Evolutionary conservation across 2,113 vertebrate species (phyloP).

Genomic region (Microtus ochrogaster): DNA sequence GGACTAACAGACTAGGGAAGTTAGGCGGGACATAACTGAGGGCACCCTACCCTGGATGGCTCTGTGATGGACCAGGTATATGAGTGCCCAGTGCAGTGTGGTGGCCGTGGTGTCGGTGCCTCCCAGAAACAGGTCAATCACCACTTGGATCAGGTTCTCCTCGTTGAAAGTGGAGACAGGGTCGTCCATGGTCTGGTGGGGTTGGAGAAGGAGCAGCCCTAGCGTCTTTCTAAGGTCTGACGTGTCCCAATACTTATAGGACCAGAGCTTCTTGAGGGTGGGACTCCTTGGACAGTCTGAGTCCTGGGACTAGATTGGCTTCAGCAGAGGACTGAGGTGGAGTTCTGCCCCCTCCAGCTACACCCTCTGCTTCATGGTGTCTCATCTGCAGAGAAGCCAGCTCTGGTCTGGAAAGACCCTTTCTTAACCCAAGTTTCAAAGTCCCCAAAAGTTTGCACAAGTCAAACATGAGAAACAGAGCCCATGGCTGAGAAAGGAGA

Average conservation of each 20-base stretch:
- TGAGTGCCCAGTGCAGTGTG: slow-evolving; percentile 86
- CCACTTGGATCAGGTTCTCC: slow-evolving; percentile 85
- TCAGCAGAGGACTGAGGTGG: not conserved
- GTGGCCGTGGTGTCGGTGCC: slow-evolving; percentile 86
- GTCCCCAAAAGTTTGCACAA: not conserved
- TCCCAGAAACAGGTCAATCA: slow-evolving; percentile 86
- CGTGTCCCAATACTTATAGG: not conserved
- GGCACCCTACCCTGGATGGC: slow-evolving; percentile 83
- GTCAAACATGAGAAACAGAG: not conserved
- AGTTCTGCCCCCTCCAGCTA: not conserved
- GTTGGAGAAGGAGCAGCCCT: not conserved
- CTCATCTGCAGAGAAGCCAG: not conserved
- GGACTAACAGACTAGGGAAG: not conserved
- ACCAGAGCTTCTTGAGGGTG: not conserved
- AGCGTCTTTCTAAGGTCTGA: not conserved
- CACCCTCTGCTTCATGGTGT: not conserved
- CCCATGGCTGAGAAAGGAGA: not conserved
- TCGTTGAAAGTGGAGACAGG: slow-evolving; percentile 83
- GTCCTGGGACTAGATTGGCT: not conserved
- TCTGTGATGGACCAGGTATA: slow-evolving; percentile 85
- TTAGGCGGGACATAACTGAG: not conserved
- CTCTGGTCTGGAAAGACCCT: not conserved
- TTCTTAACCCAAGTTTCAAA: not conserved
- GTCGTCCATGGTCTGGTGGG: slow-evolving; percentile 75
- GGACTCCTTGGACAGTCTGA: not conserved